Percentiles rank a stretch among this genome's conserved stretches.
phyloP scores from a whole-genome alignment of 2,113 vertebrate species.

The Atlantisia rogersi region DNA sequence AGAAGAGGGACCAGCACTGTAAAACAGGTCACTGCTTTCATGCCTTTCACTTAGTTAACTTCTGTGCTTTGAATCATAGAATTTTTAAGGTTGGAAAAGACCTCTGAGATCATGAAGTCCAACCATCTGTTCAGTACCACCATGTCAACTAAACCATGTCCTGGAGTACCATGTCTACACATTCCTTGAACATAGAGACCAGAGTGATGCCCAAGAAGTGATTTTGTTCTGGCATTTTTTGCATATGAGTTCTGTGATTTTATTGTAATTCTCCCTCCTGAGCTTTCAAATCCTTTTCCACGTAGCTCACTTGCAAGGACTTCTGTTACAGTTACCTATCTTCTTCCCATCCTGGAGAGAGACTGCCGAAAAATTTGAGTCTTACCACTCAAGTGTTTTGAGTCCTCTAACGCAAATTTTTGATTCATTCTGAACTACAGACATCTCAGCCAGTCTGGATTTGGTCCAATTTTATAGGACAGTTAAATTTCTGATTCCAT shows the following conservation, averaged over 20 bases:
- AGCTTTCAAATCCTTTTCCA: background rate
- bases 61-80: background rate
- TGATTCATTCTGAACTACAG: background rate
- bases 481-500: background rate
- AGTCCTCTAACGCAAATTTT: background rate
- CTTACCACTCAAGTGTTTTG: background rate
- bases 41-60: background rate
- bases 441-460: background rate
- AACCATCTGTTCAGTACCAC: no score
- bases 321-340: background rate
- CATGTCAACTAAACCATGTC: no score
- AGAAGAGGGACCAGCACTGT: background rate
- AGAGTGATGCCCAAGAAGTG: background rate
- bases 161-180: no score
- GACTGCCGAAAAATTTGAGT: background rate
- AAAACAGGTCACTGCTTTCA: background rate
- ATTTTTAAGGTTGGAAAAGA: no score
- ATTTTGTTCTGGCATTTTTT: background rate
- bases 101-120: no score
- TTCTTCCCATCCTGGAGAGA: background rate
- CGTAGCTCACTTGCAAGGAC: background rate
- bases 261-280: background rate
- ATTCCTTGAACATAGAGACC: background rate
- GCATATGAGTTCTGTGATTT: background rate
- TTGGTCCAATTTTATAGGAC: background rate